Conservation (phyloP, 2,797 vertebrate genomes). For the Sebastes oblongus region DNA sequence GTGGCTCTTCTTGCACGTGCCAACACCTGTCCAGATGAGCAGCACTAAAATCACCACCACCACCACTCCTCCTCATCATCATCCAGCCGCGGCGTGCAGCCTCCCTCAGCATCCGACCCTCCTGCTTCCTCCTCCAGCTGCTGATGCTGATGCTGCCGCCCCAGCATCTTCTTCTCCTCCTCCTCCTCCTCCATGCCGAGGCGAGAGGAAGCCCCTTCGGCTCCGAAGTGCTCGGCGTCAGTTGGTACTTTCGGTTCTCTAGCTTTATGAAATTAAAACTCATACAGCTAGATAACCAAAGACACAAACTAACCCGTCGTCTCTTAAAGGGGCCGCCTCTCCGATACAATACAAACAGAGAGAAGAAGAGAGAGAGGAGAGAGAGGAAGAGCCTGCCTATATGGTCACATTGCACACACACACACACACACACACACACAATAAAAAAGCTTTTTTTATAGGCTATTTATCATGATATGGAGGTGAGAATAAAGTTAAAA, state of each 20-base stretch:
- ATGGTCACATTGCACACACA: conserved; percentile 27
- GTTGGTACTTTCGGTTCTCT: conserved; percentile 98
- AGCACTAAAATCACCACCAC: conserved; percentile 1
- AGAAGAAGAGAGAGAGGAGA: conserved; percentile 10
- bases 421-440: background rate
- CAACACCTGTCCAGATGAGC: conserved; percentile 10
- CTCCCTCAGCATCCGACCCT: conserved; percentile 63
- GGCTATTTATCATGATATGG: background rate
- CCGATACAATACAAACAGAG: conserved; percentile 19
- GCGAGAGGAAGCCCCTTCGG: conserved; percentile 35
- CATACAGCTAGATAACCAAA: conserved; percentile 99
- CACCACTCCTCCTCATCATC: conserved; percentile 29
- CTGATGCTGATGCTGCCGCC: conserved; percentile 26
- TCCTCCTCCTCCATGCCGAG: conserved; percentile 58
- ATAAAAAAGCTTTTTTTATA: background rate
- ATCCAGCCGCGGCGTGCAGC: conserved; percentile 47
- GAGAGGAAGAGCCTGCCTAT: conserved; percentile 27
- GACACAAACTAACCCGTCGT: conserved; percentile 92
- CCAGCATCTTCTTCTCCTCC: conserved; percentile 41
- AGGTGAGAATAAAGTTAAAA: background rate
- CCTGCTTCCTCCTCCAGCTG: conserved; percentile 32
- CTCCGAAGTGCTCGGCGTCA: conserved; percentile 82
- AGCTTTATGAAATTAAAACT: conserved; percentile 99
- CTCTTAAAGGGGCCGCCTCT: conserved; percentile 83
- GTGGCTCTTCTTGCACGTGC: conserved; percentile 31